Evolutionary conservation across 2,113 vertebrate genomes (phyloP).

Genomic region (Thamnophis sirtalis): DNA sequence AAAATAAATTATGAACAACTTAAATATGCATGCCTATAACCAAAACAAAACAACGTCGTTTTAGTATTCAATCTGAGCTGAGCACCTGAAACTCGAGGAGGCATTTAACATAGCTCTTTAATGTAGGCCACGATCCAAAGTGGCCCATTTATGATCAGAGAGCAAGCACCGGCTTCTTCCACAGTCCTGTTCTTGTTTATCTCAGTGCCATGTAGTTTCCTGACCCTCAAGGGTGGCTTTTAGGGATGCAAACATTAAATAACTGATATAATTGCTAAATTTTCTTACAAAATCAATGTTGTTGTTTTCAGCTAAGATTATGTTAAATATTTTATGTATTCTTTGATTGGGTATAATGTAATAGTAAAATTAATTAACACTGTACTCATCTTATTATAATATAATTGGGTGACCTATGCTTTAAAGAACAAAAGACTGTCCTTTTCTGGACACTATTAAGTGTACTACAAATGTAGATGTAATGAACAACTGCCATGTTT

Average conservation of each 20-base stretch:
- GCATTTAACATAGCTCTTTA: background rate
- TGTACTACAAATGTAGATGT: background rate
- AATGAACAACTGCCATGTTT: background rate
- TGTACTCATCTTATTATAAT: background rate
- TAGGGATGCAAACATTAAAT: background rate
- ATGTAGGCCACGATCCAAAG: background rate
- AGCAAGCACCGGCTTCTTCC: background rate
- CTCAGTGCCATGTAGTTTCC: background rate
- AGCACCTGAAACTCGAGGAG: constrained; percentile 40
- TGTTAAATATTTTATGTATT: background rate
- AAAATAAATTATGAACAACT: constrained; percentile 55
- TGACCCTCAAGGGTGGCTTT: background rate
- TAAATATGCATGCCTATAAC: constrained; percentile 32
- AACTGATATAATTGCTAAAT: background rate
- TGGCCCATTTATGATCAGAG: background rate
- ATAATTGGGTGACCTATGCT: background rate
- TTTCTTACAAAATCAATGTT: background rate
- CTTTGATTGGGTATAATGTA: background rate
- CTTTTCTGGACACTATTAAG: background rate
- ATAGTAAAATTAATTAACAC: background rate
- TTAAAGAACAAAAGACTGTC: background rate
- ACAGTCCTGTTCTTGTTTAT: background rate
- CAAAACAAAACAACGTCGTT: background rate
- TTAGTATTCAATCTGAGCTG: constrained; percentile 32
- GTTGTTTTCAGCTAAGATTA: background rate